These are phyloP conservation scores for Pteropus alecto DNA, from an alignment of 2,113 vertebrate species.

Conservation along the genomic window DNA sequence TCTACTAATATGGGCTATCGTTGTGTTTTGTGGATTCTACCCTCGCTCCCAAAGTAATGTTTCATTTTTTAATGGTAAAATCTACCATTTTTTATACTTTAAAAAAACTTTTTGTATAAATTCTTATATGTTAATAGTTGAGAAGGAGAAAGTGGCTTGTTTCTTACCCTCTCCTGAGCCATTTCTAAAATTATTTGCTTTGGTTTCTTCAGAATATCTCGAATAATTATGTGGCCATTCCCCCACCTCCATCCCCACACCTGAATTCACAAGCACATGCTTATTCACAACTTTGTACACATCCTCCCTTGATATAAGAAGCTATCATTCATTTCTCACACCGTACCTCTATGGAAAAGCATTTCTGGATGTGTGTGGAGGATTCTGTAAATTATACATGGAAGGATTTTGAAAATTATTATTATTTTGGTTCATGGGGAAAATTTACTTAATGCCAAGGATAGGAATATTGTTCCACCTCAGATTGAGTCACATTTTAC, in stretches of 20 bases:
- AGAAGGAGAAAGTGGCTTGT: neutral
- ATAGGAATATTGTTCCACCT: neutral
- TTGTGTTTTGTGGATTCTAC: neutral
- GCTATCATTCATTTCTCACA: neutral
- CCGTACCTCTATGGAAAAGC: neutral
- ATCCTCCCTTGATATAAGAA: neutral
- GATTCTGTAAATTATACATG: neutral
- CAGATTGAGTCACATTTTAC: neutral
- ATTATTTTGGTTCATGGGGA: neutral
- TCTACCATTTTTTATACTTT: neutral
- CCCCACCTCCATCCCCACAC: fast-evolving
- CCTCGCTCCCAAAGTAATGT: neutral
- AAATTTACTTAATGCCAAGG: neutral
- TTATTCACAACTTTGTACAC: neutral
- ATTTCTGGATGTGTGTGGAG: neutral
- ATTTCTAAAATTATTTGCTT: neutral
- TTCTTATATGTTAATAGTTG: neutral
- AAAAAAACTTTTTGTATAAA: neutral
- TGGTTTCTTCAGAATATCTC: neutral
- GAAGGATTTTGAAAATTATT: neutral
- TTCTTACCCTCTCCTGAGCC: neutral
- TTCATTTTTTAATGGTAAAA: neutral
- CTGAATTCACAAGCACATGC: neutral
- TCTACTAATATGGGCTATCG: neutral
- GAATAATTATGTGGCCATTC: neutral